A percentile compares a stretch with the other conserved stretches of the same genome.
phyloP scores from a whole-genome alignment of 2,888 invertebrate species.

The Calliopum simillimum region DNA sequence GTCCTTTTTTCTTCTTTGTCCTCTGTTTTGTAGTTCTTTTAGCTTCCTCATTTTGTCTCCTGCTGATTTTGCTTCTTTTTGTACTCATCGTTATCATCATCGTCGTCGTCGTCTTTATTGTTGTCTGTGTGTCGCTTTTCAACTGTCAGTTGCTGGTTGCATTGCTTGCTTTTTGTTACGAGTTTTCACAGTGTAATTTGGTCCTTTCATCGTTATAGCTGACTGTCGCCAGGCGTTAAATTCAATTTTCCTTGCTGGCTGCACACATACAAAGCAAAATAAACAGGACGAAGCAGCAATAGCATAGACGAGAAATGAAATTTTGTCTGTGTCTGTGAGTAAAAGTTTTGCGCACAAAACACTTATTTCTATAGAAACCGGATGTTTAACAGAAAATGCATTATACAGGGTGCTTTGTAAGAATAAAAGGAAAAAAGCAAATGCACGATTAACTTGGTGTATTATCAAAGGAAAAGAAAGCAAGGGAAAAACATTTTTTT shows the following conservation, averaged over 20 bases:
- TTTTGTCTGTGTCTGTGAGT: too few relatives aligned
- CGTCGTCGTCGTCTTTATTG: too few relatives aligned
- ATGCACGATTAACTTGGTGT: too few relatives aligned
- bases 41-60: background rate
- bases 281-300: too few relatives aligned
- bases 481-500: too few relatives aligned
- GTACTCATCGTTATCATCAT: background rate
- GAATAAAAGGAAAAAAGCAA: too few relatives aligned
- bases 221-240: conserved; percentile 23
- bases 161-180: too few relatives aligned
- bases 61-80: background rate
- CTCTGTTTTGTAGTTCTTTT: background rate
- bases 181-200: background rate
- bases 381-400: background rate
- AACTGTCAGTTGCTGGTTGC: background rate
- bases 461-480: too few relatives aligned
- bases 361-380: too few relatives aligned
- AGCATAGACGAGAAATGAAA: too few relatives aligned
- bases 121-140: too few relatives aligned
- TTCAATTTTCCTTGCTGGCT: conserved; percentile 23
- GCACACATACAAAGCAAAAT: conserved; percentile 15
- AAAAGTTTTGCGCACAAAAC: too few relatives aligned
- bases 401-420: background rate
- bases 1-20: background rate
- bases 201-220: conserved; percentile 18